These are phyloP conservation scores for Lophochroa leadbeateri DNA, from an alignment of 2,113 vertebrate genomes.

Conservation along the genomic window DNA sequence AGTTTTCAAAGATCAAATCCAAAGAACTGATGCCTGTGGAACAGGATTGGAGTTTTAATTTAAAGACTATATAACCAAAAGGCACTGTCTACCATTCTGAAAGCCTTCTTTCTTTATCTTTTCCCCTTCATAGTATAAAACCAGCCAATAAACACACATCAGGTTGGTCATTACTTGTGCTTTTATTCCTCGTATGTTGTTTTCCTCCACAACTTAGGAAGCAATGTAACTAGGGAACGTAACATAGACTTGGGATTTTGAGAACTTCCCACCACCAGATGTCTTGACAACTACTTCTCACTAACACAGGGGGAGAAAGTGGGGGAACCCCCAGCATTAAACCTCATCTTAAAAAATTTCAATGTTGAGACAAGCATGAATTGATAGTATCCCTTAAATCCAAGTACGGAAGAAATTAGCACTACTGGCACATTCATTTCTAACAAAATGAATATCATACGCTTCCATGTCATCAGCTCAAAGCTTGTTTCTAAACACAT, in stretches of 20 bases:
- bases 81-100: background rate
- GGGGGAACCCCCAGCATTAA: background rate
- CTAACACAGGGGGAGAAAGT: background rate
- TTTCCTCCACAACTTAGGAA: background rate
- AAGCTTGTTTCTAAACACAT: background rate
- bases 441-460: background rate
- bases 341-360: background rate
- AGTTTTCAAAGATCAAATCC: constrained; percentile 45
- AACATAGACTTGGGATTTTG: background rate
- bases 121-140: background rate
- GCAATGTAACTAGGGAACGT: background rate
- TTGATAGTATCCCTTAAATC: background rate
- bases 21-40: constrained; percentile 59
- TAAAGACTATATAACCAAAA: background rate
- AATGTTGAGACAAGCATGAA: background rate
- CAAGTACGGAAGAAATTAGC: background rate
- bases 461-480: constrained; percentile 5
- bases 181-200: background rate
- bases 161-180: background rate
- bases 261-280: background rate
- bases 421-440: background rate
- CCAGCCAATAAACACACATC: background rate
- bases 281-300: background rate
- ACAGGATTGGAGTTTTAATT: constrained; percentile 50
- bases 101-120: background rate